Evolutionary conservation across 30 jellyfish, hydroid and myxozoan genomes (phyloP).

Genomic region (Phacellophora camtschatica): DNA sequence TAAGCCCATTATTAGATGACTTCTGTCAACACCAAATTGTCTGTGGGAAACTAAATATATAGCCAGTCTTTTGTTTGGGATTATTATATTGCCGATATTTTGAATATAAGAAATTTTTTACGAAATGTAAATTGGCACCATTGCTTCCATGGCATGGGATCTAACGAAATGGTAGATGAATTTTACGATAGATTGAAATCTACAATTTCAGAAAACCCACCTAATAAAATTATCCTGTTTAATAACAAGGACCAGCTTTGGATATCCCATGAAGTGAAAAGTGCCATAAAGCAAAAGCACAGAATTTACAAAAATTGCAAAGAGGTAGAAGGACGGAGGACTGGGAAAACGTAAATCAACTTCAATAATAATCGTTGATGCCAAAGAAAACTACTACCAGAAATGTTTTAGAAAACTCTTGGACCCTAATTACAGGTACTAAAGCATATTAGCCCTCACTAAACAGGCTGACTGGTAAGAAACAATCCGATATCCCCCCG

Average conservation of each 20-base stretch:
- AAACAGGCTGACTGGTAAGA: background rate
- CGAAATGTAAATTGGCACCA: conserved; percentile 7
- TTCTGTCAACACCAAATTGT: conserved; percentile 19
- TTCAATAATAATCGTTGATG: background rate
- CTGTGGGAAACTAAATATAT: conserved; percentile 13
- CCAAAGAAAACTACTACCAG: background rate
- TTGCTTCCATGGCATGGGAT: conserved; percentile 23
- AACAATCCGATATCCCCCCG: background rate
- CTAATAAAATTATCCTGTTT: background rate
- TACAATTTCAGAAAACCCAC: background rate
- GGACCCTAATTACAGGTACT: background rate
- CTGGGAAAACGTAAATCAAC: background rate
- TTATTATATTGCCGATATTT: background rate
- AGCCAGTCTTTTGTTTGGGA: conserved; percentile 32
- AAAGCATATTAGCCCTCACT: too few relatives aligned
- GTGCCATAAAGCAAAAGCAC: conserved; percentile 10
- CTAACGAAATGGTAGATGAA: conserved; percentile 11
- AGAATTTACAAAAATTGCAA: background rate
- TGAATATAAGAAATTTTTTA: conserved; percentile 1
- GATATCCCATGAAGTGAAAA: too few relatives aligned
- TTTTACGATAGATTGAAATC: conserved; percentile 8
- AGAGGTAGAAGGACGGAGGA: background rate
- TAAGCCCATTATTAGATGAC: conserved; percentile 11
- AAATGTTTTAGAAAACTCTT: background rate
- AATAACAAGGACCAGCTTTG: conserved; percentile 18